These are phyloP conservation scores for Asarcornis scutulata DNA, from an alignment of 2,113 vertebrate genomes.

Conservation along the genomic window DNA sequence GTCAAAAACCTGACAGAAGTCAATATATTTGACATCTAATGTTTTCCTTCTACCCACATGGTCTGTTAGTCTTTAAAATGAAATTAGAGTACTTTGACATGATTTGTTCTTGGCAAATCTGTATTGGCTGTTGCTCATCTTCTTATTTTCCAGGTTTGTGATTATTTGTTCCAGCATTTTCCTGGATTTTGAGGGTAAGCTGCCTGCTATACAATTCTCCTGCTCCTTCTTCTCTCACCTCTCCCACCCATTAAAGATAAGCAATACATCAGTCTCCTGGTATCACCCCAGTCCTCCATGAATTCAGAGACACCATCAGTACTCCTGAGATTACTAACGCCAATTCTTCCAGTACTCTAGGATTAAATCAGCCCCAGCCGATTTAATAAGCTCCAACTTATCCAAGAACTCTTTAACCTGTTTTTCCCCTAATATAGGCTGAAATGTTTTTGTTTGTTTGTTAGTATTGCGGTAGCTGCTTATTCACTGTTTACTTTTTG, in stretches of 20 bases:
- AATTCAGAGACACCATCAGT: background rate
- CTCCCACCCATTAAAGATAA: background rate
- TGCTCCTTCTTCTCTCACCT: background rate
- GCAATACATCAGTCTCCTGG: background rate
- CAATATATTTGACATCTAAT: background rate
- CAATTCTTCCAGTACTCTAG: background rate
- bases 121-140: background rate
- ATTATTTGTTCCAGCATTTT: background rate
- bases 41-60: background rate
- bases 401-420: background rate
- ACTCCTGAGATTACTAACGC: background rate
- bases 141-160: background rate
- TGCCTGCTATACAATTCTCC: background rate
- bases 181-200: background rate
- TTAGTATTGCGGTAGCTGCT: background rate
- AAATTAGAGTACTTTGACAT: background rate
- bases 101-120: background rate
- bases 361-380: conserved; percentile 1
- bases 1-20: background rate
- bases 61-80: background rate
- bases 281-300: background rate
- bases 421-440: background rate
- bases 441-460: background rate
- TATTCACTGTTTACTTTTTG: background rate
- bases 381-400: background rate